Conservation (phyloP, 2,888 invertebrate genomes). For the Smittia sp. region DNA sequence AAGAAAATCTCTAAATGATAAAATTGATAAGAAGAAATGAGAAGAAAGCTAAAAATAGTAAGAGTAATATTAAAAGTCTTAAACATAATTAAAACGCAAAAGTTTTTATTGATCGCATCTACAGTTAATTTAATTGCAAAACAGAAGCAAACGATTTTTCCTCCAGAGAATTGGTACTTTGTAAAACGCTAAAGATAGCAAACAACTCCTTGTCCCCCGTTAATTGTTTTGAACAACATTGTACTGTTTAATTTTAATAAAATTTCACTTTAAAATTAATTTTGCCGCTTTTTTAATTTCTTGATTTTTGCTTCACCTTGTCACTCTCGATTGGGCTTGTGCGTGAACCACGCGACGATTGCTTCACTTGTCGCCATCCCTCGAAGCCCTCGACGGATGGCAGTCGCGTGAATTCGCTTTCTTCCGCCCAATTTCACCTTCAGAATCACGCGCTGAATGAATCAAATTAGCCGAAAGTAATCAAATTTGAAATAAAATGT, state of each 20-base stretch:
- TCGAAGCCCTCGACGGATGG: not conserved
- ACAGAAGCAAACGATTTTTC: not conserved
- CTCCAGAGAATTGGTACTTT: not conserved
- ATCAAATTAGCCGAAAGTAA: not conserved
- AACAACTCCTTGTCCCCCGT: not conserved
- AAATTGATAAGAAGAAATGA: not conserved
- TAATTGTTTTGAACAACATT: conserved; percentile 1
- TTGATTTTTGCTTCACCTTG: conserved; percentile 10
- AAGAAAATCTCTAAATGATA: conserved; percentile 2
- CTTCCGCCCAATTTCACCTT: not conserved
- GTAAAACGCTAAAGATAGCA: conserved; percentile 5
- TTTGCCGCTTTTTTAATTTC: not conserved
- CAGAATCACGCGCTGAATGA: not conserved
- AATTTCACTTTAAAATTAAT: conserved; percentile 21
- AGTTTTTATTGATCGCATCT: not conserved
- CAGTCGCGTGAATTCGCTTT: not conserved
- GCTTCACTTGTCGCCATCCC: not conserved
- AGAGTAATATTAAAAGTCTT: conserved; percentile 9
- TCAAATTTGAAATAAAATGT: not conserved
- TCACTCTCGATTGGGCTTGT: too few relatives aligned
- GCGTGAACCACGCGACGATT: not conserved
- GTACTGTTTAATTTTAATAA: conserved; percentile 23
- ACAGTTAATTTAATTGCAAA: not conserved
- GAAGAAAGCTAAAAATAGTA: not conserved
- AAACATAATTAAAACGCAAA: not conserved